These are phyloP conservation scores for Toxostoma redivivum DNA, from an alignment of 2,113 vertebrate species.

Conservation along the genomic window DNA sequence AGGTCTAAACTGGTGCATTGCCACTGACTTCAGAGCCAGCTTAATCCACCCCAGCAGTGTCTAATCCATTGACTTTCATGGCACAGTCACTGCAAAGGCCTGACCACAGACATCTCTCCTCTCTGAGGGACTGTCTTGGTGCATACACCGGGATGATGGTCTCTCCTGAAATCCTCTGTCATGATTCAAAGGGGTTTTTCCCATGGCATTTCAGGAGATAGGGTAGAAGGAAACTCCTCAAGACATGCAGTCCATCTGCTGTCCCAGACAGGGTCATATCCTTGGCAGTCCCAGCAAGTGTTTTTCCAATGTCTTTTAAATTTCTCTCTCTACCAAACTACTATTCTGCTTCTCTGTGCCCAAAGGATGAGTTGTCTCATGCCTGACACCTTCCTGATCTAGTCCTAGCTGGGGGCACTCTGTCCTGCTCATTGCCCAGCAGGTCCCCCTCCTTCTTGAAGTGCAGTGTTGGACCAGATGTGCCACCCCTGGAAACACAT, in stretches of 20 bases:
- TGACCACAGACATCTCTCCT: not conserved
- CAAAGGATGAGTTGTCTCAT: not conserved
- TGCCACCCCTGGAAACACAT: not conserved
- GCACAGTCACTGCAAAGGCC: not conserved
- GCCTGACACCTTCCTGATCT: not conserved
- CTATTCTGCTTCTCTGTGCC: not conserved
- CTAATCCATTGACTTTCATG: not conserved
- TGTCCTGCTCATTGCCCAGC: not conserved
- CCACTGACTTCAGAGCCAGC: not conserved
- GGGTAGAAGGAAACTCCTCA: not conserved
- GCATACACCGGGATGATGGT: accelerated
- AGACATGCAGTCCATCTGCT: not conserved
- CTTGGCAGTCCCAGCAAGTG: not conserved
- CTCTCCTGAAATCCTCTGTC: not conserved
- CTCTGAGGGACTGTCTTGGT: not conserved
- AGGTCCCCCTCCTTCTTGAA: not conserved
- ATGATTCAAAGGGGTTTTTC: not conserved
- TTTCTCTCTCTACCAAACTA: not conserved
- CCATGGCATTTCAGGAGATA: not conserved
- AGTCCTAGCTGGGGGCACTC: not conserved
- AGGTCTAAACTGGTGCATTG: not conserved
- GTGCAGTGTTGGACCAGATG: not conserved
- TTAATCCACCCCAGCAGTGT: not conserved
- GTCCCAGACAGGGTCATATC: not conserved
- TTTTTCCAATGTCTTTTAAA: not conserved